phyloP scores from a whole-genome alignment of 2,113 vertebrate genomes.

The Bombycilla garrulus region DNA sequence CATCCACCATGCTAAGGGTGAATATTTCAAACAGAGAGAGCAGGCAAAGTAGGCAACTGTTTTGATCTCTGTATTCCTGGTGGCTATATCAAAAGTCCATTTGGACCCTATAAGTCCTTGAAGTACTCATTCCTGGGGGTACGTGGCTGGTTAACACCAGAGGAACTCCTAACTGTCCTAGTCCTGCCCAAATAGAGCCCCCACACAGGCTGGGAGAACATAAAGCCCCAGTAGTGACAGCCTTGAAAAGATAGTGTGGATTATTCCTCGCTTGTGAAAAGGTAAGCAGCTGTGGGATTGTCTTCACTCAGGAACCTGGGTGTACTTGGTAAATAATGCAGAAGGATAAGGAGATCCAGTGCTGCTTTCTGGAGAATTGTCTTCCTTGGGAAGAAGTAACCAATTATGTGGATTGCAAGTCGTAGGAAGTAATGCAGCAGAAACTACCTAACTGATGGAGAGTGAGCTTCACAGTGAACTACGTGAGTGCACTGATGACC shows the following conservation, averaged over 20 bases:
- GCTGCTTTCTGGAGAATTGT: background rate
- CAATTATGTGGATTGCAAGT: background rate
- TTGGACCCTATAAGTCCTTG: background rate
- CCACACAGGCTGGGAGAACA: background rate
- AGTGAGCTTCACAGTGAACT: background rate
- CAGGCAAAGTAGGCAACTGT: background rate
- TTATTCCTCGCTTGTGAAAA: background rate
- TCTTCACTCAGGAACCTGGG: background rate
- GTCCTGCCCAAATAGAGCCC: background rate
- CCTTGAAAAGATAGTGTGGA: background rate
- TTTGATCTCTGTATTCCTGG: background rate
- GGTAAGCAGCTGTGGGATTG: background rate
- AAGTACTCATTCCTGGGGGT: background rate
- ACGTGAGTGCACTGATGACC: background rate
- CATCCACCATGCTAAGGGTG: background rate
- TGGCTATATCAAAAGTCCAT: background rate
- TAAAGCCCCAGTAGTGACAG: background rate
- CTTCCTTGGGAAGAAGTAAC: background rate
- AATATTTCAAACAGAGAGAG: background rate
- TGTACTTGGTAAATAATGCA: background rate
- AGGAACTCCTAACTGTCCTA: background rate
- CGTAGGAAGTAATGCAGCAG: background rate
- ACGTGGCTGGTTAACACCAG: background rate
- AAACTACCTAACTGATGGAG: background rate
- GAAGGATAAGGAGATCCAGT: background rate